Evolutionary conservation across 2,113 vertebrate genomes (phyloP).

Genomic region (Notothenia rossii): DNA sequence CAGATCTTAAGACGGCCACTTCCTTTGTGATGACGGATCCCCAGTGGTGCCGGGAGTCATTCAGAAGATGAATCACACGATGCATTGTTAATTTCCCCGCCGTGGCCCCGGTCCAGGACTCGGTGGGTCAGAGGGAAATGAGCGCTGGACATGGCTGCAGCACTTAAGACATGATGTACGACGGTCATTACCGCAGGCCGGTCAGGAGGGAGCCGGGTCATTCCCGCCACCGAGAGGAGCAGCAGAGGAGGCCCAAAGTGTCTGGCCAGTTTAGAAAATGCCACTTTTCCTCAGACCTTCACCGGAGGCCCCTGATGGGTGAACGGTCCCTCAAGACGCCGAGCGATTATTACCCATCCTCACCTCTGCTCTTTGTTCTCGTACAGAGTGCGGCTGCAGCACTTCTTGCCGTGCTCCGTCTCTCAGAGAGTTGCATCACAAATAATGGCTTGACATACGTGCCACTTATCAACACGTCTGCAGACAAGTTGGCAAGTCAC

Average conservation of each 20-base stretch:
- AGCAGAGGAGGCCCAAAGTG: slow-evolving; percentile 67
- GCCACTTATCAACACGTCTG: slow-evolving; percentile 85
- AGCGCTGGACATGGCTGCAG: slow-evolving; percentile 67
- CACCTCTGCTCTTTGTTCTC: slow-evolving; percentile 81
- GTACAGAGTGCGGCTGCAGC: slow-evolving; percentile 60
- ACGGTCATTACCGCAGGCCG: slow-evolving; percentile 82
- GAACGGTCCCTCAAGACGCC: slow-evolving; percentile 69
- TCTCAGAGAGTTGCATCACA: slow-evolving; percentile 70
- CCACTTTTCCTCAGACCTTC: slow-evolving; percentile 53
- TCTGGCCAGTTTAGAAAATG: slow-evolving; percentile 68
- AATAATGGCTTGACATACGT: slow-evolving; percentile 82
- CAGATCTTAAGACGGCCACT: slow-evolving; percentile 24
- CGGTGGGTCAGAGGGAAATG: slow-evolving; percentile 81
- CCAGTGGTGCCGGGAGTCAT: slow-evolving; percentile 58
- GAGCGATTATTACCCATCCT: slow-evolving; percentile 76
- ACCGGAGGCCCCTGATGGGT: slow-evolving; percentile 57
- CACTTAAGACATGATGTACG: slow-evolving; percentile 86
- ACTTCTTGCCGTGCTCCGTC: slow-evolving; percentile 32
- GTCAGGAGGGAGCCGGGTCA: slow-evolving; percentile 80
- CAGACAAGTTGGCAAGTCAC: slow-evolving; percentile 80
- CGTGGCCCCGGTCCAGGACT: slow-evolving; percentile 79
- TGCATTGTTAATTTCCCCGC: slow-evolving; percentile 82
- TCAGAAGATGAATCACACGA: slow-evolving; percentile 80
- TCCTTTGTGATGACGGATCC: slow-evolving; percentile 72
- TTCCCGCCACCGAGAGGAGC: slow-evolving; percentile 62